Base-by-base conservation (phyloP, 2,113 vertebrate genomes). In the Ariopsis seemanni region DNA sequence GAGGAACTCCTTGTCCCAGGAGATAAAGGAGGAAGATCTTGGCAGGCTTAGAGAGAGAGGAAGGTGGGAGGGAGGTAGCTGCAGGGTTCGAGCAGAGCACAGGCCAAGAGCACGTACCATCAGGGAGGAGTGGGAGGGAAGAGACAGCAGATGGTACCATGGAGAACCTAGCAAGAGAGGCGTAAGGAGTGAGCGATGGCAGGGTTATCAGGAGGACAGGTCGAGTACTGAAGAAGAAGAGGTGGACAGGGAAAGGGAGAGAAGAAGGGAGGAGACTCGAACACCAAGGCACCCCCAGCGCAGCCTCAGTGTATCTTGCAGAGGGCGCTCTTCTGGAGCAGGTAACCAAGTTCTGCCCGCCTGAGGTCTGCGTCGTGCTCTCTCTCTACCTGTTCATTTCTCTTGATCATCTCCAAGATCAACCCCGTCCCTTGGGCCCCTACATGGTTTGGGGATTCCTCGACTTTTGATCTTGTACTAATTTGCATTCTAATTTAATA, bases 261-360 rank as follows among this genome's bases (percentile, higher is more conserved):
- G 90, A 85, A 90, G 91, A 85, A 91, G 89, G 58, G 87, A 9
- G 27, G 87, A 90, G 85, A 82, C 72, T 63, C 91, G 80, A 62
- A 71, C 14, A 0, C 89, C 85, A 83, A 91, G 91, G 89, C 80
- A 69, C 20, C 71, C 90, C 4, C 90, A 79, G 82, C 92, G 85
- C 83, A 94, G 92, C 91, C 92, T 92, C 81, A 94, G 93, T 89
- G 88, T 92, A 63, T 84, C 91, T 87, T 88, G 88, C 92, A 91
- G 89, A 74, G 72, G 90, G 89, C 83, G 63, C 84, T 89, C 91
- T 58, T 15, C 86, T 89, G 90, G 91, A 92, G 89, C 93, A 95
- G 95, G 95, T 95, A 95, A 95, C 87, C 80, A 80, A 57, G 58
- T 89, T 89, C 85, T 86, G 85, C 92, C 80, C 78, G 89, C 90